These are phyloP conservation scores for Drosophila lowei DNA, from an alignment of 1,140 invertebrate genomes.

Conservation along the genomic window DNA sequence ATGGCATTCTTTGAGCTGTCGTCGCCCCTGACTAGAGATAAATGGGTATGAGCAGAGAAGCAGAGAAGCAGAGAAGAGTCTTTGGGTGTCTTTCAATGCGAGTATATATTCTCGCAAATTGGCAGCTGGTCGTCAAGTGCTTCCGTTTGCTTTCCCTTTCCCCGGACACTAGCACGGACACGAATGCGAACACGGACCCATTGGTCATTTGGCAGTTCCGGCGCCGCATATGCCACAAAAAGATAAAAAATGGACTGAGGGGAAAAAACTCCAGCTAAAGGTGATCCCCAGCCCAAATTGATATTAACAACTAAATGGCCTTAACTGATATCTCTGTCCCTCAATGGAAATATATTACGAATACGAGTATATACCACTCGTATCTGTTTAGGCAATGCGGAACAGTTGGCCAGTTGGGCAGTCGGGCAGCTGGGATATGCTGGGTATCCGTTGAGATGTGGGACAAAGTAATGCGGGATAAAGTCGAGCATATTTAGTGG, in stretches of 20 bases:
- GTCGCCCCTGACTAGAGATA: slow-evolving; percentile 69
- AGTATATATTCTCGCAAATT: slow-evolving; percentile 54
- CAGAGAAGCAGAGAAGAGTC: slow-evolving; percentile 9
- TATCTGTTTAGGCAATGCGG: slow-evolving; percentile 51
- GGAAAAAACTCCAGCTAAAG: slow-evolving; percentile 27
- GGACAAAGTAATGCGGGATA: slow-evolving; percentile 68
- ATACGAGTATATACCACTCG: not conserved
- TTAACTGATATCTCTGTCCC: slow-evolving; percentile 50
- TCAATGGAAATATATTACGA: not conserved
- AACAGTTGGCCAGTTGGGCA: slow-evolving; percentile 33
- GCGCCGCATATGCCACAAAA: slow-evolving; percentile 67
- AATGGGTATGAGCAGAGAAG: slow-evolving; percentile 41
- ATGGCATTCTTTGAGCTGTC: slow-evolving; percentile 79
- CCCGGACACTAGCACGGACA: not conserved
- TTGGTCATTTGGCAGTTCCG: slow-evolving; percentile 57
- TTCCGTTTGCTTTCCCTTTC: slow-evolving; percentile 63
- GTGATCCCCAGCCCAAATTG: slow-evolving; percentile 14
- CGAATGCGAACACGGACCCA: not conserved
- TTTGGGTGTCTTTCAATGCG: slow-evolving; percentile 16
- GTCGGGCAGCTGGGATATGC: slow-evolving; percentile 41
- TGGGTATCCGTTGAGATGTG: slow-evolving; percentile 10
- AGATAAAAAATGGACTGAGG: slow-evolving; percentile 34
- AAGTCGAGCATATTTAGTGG: slow-evolving; percentile 77
- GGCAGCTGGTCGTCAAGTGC: slow-evolving; percentile 79
- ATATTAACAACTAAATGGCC: slow-evolving; percentile 62